Evolutionary conservation across 2,797 vertebrate species (phyloP).

Genomic region (Acrossocheilus wenchowensis): DNA sequence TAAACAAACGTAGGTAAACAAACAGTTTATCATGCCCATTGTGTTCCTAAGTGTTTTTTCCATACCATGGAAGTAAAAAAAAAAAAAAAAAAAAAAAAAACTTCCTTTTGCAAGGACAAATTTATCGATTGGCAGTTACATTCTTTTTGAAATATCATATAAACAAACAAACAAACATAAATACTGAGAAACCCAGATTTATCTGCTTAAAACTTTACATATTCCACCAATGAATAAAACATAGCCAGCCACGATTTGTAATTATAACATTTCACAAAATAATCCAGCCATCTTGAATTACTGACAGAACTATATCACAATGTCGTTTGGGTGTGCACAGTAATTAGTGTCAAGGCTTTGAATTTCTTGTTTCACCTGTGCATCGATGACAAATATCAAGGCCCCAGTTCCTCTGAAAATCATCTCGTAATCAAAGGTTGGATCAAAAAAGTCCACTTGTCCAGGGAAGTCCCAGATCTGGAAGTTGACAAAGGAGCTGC

Average conservation of each 20-base stretch:
- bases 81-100: too few relatives aligned
- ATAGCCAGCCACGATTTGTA: not conserved
- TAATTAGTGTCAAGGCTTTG: slow-evolving; percentile 1
- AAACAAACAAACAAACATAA: not conserved
- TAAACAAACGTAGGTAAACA: not conserved
- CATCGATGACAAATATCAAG: slow-evolving; percentile 98
- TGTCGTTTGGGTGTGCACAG: not conserved
- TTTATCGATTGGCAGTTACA: not conserved
- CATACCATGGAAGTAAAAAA: not conserved
- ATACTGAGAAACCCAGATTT: not conserved
- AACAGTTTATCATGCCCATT: not conserved
- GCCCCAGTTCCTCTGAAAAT: slow-evolving; percentile 99
- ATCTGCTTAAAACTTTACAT: not conserved
- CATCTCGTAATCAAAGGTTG: slow-evolving; percentile 99
- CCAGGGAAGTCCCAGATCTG: slow-evolving; percentile 99
- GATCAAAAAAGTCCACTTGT: slow-evolving; percentile 99
- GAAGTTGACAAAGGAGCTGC: slow-evolving; percentile 99
- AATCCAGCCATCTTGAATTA: not conserved
- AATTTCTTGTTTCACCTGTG: slow-evolving; percentile 84
- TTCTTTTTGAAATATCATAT: not conserved
- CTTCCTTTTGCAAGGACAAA: not conserved
- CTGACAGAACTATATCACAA: not conserved
- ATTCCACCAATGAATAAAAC: not conserved
- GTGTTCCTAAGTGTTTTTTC: not conserved
- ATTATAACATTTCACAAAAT: not conserved